Conservation (phyloP, 2,888 invertebrate genomes). For the Ditula angustiorana region DNA sequence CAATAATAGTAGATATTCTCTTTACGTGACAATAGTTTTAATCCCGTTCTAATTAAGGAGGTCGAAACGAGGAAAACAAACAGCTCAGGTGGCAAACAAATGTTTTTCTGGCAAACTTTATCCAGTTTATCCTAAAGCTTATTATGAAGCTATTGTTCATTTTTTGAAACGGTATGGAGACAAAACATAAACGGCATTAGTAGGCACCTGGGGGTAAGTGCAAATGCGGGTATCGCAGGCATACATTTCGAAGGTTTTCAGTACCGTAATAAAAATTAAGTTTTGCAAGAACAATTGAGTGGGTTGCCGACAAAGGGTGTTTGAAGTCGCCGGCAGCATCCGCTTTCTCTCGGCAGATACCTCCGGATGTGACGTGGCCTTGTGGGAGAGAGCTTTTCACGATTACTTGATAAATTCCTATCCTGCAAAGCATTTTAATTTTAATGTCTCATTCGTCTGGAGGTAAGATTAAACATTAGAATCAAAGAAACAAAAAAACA, state of each 20-base stretch:
- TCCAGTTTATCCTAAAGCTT: neutral
- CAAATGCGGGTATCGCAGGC: conserved; percentile 22
- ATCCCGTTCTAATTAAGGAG: conserved; percentile 4
- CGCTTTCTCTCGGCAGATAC: conserved; percentile 78
- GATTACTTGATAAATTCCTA: conserved; percentile 80
- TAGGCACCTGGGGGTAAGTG: neutral
- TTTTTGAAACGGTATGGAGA: conserved; percentile 14
- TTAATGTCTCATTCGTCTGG: conserved; percentile 57
- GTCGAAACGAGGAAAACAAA: conserved; percentile 30
- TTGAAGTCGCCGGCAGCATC: conserved; percentile 78
- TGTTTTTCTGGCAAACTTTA: conserved; percentile 9
- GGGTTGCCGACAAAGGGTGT: conserved; percentile 74
- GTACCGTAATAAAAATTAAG: conserved; percentile 63
- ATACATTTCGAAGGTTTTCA: conserved; percentile 42
- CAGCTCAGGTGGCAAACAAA: conserved; percentile 4
- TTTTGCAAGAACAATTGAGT: conserved; percentile 76
- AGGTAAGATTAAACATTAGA: conserved; percentile 55
- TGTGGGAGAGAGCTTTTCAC: conserved; percentile 78
- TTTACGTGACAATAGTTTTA: conserved; percentile 20
- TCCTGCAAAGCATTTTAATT: conserved; percentile 55
- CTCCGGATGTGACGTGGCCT: conserved; percentile 80
- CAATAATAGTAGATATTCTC: conserved; percentile 15
- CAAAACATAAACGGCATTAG: neutral
- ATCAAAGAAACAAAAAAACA: conserved; percentile 63
- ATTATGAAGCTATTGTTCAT: neutral